Evolutionary conservation across 2,797 vertebrate genomes (phyloP), one percentile per base, ranked within the genome.

Genomic region (Microctenopoma stevenorrisi): DNA sequence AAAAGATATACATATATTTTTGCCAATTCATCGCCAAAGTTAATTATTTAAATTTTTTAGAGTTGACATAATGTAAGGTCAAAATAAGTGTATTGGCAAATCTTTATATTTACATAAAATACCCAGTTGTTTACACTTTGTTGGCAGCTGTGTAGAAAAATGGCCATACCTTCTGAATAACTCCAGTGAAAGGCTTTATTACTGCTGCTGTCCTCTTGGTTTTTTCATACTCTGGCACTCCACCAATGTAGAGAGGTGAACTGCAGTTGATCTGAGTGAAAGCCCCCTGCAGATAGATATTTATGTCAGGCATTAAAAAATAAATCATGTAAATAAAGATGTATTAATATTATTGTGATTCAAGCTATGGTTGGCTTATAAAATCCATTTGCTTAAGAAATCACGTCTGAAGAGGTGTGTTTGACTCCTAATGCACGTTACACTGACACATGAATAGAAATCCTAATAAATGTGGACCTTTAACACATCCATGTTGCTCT

Each of bases 251-350:
- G 71, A 99, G 94, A 68, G 96, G 95, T 7, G 96, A 96, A 75
- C 96, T 98, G 91, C 98, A 99, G 73, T 95, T 99, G 76, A 99
- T 98, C 88, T 99, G 98, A 12, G 98, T 99, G 89, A 99, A 99
- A 53, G 96, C 96, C 4, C 98, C 98, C 98, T 99, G 83, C 13
- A 68, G 53, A 72, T 5, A 26, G 2, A 18, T 18, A 15, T 12
- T 58, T 43, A 37, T 48, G 11, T 62, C 28, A 67, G 3, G n/a
- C 43, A 4, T 52, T 12, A 0, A 11, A 25, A 25, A 33, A 60
- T 70, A 0, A 47, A 22, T 1, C 35, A 59, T 16, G 5, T 22
- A 38, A 66, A 65, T 46, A 12, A n/a, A 58, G 15, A 33, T 56
- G 10, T 26, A 40, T 28, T 8, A 49, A 30, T 11, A 37, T 52